Percentiles rank a stretch among this genome's conserved stretches.
Conservation (phyloP, 2,888 invertebrate genomes). For the Pollenia labialis region DNA sequence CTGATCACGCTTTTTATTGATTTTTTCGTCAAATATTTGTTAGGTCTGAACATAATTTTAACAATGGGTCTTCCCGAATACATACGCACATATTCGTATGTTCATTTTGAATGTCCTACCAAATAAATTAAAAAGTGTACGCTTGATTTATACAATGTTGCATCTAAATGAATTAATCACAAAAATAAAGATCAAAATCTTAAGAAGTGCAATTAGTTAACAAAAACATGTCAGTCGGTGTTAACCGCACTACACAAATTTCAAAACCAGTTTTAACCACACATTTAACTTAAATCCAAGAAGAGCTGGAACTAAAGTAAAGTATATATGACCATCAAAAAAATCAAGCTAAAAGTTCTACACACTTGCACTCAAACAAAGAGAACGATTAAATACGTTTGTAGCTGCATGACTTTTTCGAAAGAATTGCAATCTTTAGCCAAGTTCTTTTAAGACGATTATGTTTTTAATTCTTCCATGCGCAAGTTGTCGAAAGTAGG, state of each 20-base stretch:
- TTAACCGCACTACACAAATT: slow-evolving; percentile 8
- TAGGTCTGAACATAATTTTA: too few species aligned
- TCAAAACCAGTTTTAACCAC: slow-evolving; percentile 51
- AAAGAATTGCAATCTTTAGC: slow-evolving; percentile 40
- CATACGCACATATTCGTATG: neutral
- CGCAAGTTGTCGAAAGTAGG: too few species aligned
- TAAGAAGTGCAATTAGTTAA: slow-evolving; percentile 56
- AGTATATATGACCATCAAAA: neutral
- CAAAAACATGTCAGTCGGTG: slow-evolving; percentile 56
- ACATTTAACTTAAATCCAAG: slow-evolving; percentile 3
- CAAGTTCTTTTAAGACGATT: slow-evolving; percentile 3
- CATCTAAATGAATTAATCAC: neutral
- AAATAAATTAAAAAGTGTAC: slow-evolving; percentile 10
- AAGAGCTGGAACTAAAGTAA: neutral
- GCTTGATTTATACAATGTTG: neutral
- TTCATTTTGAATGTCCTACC: neutral
- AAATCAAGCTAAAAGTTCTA: slow-evolving; percentile 7
- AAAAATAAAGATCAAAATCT: slow-evolving; percentile 39
- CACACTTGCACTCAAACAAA: neutral
- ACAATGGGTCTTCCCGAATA: too few species aligned
- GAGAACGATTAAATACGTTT: neutral
- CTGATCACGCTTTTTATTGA: too few species aligned
- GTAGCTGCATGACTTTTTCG: slow-evolving; percentile 15
- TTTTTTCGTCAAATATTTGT: too few species aligned
- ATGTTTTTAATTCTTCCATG: neutral